phyloP scores from a whole-genome alignment of 2,797 vertebrate species.

The Momotus momota region DNA sequence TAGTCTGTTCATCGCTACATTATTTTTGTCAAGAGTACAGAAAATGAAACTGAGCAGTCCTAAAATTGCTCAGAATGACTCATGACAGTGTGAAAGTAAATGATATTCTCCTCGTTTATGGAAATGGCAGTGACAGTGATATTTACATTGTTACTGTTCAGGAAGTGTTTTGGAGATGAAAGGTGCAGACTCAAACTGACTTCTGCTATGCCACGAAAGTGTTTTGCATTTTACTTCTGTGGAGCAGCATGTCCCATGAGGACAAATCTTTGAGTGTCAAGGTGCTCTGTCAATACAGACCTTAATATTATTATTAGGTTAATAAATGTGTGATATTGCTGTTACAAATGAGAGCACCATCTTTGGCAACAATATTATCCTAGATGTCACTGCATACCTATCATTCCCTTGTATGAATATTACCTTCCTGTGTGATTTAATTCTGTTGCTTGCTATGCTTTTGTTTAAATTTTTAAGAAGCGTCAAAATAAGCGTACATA shows the following conservation, averaged over 20 bases:
- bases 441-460: neutral
- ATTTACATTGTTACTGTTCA: conserved; percentile 28
- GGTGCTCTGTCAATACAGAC: neutral
- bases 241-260: neutral
- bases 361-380: neutral
- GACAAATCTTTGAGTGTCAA: neutral
- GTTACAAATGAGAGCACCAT: neutral
- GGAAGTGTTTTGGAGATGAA: conserved; percentile 5
- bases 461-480: neutral
- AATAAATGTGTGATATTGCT: neutral
- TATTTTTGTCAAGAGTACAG: conserved; percentile 21
- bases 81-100: conserved; percentile 22
- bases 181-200: neutral
- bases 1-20: neutral
- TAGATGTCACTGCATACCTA: neutral
- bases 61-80: conserved; percentile 41
- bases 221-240: neutral
- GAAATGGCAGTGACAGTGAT: neutral
- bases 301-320: neutral
- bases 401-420: neutral
- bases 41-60: conserved; percentile 27
- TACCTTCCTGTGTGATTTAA: neutral
- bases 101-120: conserved; percentile 2
- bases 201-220: neutral
- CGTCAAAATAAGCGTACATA: neutral